phyloP scores from a whole-genome alignment of 1,140 invertebrate species.

The Macrocentrus cingulum region DNA sequence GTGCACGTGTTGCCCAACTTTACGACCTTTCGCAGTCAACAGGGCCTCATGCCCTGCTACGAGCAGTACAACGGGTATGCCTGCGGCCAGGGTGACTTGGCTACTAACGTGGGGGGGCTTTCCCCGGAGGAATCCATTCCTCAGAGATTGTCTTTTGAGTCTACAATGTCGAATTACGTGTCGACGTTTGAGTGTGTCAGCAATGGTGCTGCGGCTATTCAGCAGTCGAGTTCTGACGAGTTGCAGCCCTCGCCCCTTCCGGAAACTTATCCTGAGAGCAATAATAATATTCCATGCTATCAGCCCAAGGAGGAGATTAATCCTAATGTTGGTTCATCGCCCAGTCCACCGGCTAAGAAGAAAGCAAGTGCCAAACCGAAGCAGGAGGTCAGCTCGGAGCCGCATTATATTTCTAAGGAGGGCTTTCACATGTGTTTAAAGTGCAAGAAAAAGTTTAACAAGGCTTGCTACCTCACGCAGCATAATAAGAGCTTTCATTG shows the following conservation, averaged over 20 bases:
- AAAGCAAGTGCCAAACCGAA: constrained; percentile 40
- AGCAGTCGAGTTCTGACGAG: no score
- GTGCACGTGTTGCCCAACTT: constrained; percentile 57
- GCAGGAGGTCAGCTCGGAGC: constrained; percentile 39
- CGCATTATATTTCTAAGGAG: constrained; percentile 48
- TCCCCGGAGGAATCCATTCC: constrained; percentile 63
- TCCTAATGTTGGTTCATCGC: constrained; percentile 31
- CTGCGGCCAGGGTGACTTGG: constrained; percentile 52
- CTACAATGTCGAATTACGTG: constrained; percentile 50
- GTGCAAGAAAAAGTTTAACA: constrained; percentile 83
- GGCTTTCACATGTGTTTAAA: constrained; percentile 74
- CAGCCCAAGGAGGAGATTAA: constrained; percentile 41
- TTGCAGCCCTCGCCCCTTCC: no score
- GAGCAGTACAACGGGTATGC: constrained; percentile 63
- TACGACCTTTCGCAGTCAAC: constrained; percentile 43
- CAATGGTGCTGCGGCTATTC: constrained; percentile 33
- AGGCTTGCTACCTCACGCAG: constrained; percentile 84
- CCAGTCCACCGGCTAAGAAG: constrained; percentile 24
- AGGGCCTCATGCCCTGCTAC: constrained; percentile 65
- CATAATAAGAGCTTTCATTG: constrained; percentile 88
- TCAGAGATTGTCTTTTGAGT: constrained; percentile 53
- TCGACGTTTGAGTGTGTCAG: constrained; percentile 50
- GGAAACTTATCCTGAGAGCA: no score
- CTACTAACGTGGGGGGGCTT: constrained; percentile 72
- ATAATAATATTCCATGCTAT: constrained; percentile 46